Conservation (phyloP, 2,888 invertebrate species). For the Leptinotarsa rubiginosa region DNA sequence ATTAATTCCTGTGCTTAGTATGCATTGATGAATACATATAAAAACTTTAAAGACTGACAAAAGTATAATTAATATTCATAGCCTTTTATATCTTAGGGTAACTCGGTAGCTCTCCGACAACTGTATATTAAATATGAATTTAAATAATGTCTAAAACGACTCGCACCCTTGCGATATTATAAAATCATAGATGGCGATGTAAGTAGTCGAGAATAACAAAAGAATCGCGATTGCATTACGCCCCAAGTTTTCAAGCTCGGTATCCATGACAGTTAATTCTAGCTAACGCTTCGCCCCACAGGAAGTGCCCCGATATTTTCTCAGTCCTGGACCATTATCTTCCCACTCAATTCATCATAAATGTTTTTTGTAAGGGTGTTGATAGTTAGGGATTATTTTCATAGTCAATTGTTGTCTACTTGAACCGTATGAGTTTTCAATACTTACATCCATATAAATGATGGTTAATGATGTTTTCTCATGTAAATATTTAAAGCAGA, state of each 20-base stretch:
- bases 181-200: constrained; percentile 60
- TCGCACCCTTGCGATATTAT: constrained; percentile 57
- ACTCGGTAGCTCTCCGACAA: constrained; percentile 46
- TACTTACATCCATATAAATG: no score
- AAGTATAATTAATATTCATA: constrained; percentile 62
- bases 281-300: constrained; percentile 54
- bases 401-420: constrained; percentile 1
- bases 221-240: constrained; percentile 57
- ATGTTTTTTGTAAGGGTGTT: constrained; percentile 62
- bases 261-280: constrained; percentile 66
- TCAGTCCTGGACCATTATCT: constrained; percentile 63
- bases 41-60: constrained; percentile 53
- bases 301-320: constrained; percentile 63
- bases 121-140: constrained; percentile 64
- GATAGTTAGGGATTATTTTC: constrained; percentile 55
- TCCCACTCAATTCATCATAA: constrained; percentile 64
- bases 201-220: constrained; percentile 60
- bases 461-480: no score
- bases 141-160: constrained; percentile 60
- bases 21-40: constrained; percentile 43
- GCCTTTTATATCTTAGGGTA: constrained; percentile 51
- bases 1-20: constrained; percentile 44
- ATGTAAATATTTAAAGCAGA: no score
- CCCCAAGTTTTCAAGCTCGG: constrained; percentile 60
- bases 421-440: neutral